A percentile compares a stretch with the other conserved stretches of the same genome.
Conservation (phyloP, 2,888 invertebrate genomes). For the Sympetrum striolatum region DNA sequence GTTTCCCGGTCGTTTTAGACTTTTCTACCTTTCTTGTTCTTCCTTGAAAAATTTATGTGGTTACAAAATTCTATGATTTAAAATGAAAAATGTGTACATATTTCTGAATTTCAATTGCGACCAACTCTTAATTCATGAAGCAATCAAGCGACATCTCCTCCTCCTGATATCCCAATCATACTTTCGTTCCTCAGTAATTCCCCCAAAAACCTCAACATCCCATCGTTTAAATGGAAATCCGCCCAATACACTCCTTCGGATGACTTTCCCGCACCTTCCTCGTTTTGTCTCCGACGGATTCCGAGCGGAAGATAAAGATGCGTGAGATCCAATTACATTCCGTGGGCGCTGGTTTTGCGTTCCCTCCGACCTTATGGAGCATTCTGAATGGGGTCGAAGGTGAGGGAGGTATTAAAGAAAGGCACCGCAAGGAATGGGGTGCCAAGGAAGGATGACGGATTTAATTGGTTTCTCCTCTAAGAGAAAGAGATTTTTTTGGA, state of each 20-base stretch:
- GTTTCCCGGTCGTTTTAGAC: too few species aligned
- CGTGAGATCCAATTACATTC: conserved; percentile 13
- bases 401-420: background rate
- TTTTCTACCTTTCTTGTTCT: too few species aligned
- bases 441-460: too few species aligned
- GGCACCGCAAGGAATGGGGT: background rate
- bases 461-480: background rate
- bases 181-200: background rate
- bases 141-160: too few species aligned
- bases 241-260: background rate
- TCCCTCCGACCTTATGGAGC: background rate
- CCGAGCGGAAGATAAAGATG: too few species aligned
- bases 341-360: conserved; percentile 1
- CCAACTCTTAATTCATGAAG: too few species aligned
- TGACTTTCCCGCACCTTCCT: background rate
- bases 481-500: background rate
- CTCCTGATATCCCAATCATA: background rate
- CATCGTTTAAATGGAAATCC: background rate
- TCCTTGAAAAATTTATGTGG: too few species aligned
- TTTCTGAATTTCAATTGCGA: too few species aligned
- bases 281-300: too few species aligned
- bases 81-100: too few species aligned
- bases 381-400: background rate
- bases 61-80: too few species aligned
- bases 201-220: background rate